Evolutionary conservation across 2,113 vertebrate species (phyloP).

Genomic region (Benitochromis conjunctus): DNA sequence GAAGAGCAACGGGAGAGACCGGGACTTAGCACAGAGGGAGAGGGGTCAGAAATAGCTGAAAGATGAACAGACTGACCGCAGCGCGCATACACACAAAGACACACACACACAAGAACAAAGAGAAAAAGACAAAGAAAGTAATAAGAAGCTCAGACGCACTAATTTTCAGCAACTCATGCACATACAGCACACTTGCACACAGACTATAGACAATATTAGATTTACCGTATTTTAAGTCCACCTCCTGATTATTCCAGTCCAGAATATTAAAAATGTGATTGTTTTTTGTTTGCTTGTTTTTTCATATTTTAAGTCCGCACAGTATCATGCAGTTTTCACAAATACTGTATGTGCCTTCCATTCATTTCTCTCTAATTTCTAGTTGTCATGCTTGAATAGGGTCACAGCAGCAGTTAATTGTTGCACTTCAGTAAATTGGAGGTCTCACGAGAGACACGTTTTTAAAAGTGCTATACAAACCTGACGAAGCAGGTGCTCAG

Average conservation of each 20-base stretch:
- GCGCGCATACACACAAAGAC: neutral
- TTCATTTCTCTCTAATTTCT: neutral
- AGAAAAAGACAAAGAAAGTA: neutral
- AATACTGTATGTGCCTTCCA: neutral
- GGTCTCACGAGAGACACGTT: neutral
- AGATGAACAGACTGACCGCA: constrained; percentile 15
- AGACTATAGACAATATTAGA: neutral
- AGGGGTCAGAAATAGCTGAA: neutral
- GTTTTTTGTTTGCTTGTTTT: neutral
- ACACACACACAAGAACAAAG: neutral
- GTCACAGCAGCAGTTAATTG: neutral
- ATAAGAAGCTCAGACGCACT: neutral
- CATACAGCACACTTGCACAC: neutral
- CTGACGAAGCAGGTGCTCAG: neutral
- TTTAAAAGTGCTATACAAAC: neutral
- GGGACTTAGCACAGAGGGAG: neutral
- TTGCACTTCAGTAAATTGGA: neutral
- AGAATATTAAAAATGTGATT: neutral
- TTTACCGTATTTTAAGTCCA: neutral
- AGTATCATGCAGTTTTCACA: neutral
- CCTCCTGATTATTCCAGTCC: neutral
- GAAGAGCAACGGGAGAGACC: neutral
- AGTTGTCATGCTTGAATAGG: neutral
- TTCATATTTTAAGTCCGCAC: neutral
- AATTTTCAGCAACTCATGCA: neutral